Conservation (phyloP, 2,797 vertebrate genomes). For the Catharus ustulatus region DNA sequence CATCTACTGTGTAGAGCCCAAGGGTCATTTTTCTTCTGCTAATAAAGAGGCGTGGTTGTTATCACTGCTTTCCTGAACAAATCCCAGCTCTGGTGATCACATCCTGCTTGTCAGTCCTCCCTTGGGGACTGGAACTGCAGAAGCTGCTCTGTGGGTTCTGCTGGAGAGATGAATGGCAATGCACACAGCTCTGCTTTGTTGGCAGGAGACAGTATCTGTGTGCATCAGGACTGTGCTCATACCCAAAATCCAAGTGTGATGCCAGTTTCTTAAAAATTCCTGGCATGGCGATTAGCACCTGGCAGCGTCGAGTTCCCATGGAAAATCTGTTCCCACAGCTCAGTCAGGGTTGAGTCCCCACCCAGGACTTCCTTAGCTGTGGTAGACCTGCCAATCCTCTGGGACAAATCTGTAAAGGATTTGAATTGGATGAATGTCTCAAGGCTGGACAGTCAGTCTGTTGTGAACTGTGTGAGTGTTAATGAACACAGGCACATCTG, state of each 20-base stretch:
- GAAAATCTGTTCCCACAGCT: not conserved
- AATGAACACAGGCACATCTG: not conserved
- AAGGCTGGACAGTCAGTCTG: not conserved
- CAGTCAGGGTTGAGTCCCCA: not conserved
- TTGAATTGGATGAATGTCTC: not conserved
- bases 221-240: not conserved
- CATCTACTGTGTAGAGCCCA: not conserved
- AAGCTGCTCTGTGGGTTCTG: not conserved
- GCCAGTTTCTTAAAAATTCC: not conserved
- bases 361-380: not conserved
- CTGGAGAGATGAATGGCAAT: not conserved
- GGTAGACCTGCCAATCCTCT: not conserved
- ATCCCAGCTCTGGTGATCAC: not conserved
- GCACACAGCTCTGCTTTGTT: not conserved
- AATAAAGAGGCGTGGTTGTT: not conserved
- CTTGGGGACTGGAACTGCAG: not conserved
- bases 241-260: not conserved
- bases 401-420: not conserved
- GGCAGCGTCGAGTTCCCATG: not conserved
- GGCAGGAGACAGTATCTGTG: not conserved
- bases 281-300: not conserved
- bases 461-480: not conserved
- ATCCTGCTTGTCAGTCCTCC: not conserved
- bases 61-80: not conserved
- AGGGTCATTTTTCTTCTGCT: not conserved